These are phyloP conservation scores for Leucoraja erinaceus DNA, from an alignment of 2,113 vertebrate species.

Conservation along the genomic window DNA sequence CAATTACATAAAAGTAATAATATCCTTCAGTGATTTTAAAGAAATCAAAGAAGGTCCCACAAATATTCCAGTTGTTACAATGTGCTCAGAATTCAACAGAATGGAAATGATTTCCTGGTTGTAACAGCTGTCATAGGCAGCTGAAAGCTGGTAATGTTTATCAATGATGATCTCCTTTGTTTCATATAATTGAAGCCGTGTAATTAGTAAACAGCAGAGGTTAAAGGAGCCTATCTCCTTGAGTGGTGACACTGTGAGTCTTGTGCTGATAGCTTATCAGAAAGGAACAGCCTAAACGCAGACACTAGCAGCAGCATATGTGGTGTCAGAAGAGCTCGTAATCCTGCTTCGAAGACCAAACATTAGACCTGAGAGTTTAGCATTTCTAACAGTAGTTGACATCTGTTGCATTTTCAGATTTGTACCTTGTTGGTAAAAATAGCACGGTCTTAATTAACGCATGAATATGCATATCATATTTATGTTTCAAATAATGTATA, in stretches of 20 bases:
- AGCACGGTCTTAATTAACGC: background rate
- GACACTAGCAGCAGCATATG: background rate
- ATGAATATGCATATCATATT: background rate
- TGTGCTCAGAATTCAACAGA: background rate
- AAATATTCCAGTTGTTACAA: background rate
- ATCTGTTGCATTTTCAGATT: background rate
- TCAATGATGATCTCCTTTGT: conserved; percentile 28
- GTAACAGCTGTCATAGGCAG: background rate
- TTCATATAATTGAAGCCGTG: conserved; percentile 2
- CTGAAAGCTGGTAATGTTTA: background rate
- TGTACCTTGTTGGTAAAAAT: background rate
- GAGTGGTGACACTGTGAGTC: background rate
- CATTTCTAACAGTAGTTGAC: background rate
- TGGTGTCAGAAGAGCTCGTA: background rate
- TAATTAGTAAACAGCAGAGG: background rate
- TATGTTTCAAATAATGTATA: background rate
- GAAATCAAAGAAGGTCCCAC: background rate
- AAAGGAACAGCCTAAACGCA: background rate
- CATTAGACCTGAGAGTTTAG: background rate
- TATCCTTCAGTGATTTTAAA: background rate
- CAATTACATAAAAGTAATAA: background rate
- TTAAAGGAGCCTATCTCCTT: background rate
- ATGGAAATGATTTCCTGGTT: background rate
- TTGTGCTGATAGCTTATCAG: background rate
- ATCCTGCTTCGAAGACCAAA: background rate